Evolutionary conservation across 1,140 invertebrate species (phyloP).

Genomic region (Lasioglossum baleicum): DNA sequence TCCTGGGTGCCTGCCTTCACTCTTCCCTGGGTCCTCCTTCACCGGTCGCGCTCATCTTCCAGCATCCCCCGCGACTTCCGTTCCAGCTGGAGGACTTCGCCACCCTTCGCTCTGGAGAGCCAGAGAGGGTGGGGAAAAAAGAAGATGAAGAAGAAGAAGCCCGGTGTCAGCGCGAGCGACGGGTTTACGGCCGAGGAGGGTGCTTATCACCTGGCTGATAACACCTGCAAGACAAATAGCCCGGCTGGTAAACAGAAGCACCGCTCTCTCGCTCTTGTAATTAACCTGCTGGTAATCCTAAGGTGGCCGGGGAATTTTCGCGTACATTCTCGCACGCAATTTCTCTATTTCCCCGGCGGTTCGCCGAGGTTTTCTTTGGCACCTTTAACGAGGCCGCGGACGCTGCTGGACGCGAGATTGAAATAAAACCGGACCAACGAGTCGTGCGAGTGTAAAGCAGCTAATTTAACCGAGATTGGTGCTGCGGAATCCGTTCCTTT

Average conservation of each 20-base stretch:
- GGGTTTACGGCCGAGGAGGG: slow-evolving; percentile 46
- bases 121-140: background rate
- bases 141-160: slow-evolving; percentile 22
- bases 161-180: slow-evolving; percentile 10
- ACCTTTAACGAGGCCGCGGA: slow-evolving; percentile 50
- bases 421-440: slow-evolving; percentile 48
- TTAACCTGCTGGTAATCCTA: slow-evolving; percentile 56
- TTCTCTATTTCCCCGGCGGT: background rate
- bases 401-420: slow-evolving; percentile 14
- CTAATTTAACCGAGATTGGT: slow-evolving; percentile 24
- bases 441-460: slow-evolving; percentile 12
- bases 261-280: slow-evolving; percentile 59
- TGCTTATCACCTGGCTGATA: slow-evolving; percentile 66
- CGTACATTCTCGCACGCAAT: background rate
- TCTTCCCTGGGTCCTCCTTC: slow-evolving; percentile 35
- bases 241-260: slow-evolving; percentile 47
- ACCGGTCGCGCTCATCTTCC: slow-evolving; percentile 48
- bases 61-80: slow-evolving; percentile 30
- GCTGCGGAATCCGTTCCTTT: background rate
- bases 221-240: slow-evolving; percentile 68
- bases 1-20: slow-evolving; percentile 36
- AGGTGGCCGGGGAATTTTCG: slow-evolving; percentile 19
- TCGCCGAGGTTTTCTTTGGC: slow-evolving; percentile 37
- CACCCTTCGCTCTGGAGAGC: slow-evolving; percentile 5
- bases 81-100: slow-evolving; percentile 18